Evolutionary conservation across 1,140 invertebrate genomes (phyloP).

Genomic region (Drosophila baimaii): DNA sequence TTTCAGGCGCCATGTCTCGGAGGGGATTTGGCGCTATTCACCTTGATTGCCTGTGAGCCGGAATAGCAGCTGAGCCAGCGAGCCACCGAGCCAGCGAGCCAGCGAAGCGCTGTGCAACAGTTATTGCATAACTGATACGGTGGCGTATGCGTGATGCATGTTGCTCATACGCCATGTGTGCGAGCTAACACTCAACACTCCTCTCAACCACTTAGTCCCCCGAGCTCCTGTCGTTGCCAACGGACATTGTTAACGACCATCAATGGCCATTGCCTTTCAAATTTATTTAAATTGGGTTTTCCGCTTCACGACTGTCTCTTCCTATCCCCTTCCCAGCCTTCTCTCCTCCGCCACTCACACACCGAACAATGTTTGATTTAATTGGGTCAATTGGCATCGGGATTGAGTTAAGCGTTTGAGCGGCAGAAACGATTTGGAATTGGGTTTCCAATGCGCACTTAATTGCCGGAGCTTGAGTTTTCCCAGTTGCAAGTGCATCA

Average conservation of each 20-base stretch:
- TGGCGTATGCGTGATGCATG: constrained; percentile 34
- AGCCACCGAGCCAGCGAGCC: neutral
- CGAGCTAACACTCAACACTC: constrained; percentile 13
- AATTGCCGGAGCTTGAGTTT: constrained; percentile 30
- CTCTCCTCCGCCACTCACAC: neutral
- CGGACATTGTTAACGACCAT: constrained; percentile 10
- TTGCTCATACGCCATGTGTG: constrained; percentile 34
- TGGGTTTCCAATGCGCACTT: constrained; percentile 32
- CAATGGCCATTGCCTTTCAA: constrained; percentile 47
- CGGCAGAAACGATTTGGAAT: constrained; percentile 21
- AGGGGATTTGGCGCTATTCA: constrained; percentile 34
- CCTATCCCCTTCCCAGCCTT: too few relatives aligned
- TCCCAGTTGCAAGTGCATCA: constrained; percentile 31
- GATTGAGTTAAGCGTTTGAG: constrained; percentile 35
- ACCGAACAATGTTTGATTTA: constrained; percentile 47
- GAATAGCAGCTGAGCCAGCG: constrained; percentile 7
- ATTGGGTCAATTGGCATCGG: constrained; percentile 57
- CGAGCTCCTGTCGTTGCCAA: constrained; percentile 33
- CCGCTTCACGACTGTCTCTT: constrained; percentile 12
- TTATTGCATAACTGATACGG: constrained; percentile 66
- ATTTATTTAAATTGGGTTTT: constrained; percentile 55
- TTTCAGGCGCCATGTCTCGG: constrained; percentile 1
- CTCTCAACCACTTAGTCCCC: constrained; percentile 18
- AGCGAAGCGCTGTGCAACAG: constrained; percentile 74
- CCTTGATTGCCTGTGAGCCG: constrained; percentile 30